Conservation (phyloP, 2,797 vertebrate genomes). For the Hydrophis major region DNA sequence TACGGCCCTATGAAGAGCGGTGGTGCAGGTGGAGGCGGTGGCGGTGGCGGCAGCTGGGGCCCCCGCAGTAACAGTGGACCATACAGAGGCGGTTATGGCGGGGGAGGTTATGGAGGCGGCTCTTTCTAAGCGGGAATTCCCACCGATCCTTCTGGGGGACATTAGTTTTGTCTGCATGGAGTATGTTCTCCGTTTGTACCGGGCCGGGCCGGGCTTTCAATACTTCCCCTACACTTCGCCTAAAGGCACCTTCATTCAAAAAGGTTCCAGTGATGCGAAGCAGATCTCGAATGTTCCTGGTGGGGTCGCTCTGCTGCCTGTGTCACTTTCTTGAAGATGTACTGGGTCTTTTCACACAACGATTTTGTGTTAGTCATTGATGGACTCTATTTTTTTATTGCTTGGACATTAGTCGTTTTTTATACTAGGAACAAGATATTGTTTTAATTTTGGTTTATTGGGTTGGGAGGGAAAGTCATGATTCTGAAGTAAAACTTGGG, state of each 20-base stretch:
- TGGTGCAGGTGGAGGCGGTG: constrained; percentile 72
- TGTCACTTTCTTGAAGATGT: constrained; percentile 70
- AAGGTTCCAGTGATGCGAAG: constrained; percentile 61
- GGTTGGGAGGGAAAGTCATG: constrained; percentile 60
- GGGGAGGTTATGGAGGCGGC: constrained; percentile 84
- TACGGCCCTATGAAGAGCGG: constrained; percentile 93
- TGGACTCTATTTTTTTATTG: constrained; percentile 84
- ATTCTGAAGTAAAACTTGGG: constrained; percentile 43
- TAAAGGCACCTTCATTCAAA: constrained; percentile 64
- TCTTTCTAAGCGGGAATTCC: constrained; percentile 64
- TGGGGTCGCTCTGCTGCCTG: constrained; percentile 64
- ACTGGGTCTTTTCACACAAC: constrained; percentile 74
- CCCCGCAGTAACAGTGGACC: constrained; percentile 87
- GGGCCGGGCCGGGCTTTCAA: constrained; percentile 55
- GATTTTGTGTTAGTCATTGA: constrained; percentile 82
- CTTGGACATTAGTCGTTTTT: constrained; percentile 81
- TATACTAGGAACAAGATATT: constrained; percentile 77
- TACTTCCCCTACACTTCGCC: constrained; percentile 53
- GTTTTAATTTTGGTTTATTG: constrained; percentile 68
- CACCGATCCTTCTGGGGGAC: constrained; percentile 40
- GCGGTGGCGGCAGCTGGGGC: constrained; percentile 75
- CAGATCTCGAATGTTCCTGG: constrained; percentile 56
- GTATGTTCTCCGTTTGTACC: constrained; percentile 52
- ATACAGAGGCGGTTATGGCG: constrained; percentile 87
- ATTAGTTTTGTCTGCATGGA: constrained; percentile 32